These are phyloP conservation scores for Galeopterus variegatus DNA, from an alignment of 2,113 vertebrate genomes.

Conservation along the genomic window DNA sequence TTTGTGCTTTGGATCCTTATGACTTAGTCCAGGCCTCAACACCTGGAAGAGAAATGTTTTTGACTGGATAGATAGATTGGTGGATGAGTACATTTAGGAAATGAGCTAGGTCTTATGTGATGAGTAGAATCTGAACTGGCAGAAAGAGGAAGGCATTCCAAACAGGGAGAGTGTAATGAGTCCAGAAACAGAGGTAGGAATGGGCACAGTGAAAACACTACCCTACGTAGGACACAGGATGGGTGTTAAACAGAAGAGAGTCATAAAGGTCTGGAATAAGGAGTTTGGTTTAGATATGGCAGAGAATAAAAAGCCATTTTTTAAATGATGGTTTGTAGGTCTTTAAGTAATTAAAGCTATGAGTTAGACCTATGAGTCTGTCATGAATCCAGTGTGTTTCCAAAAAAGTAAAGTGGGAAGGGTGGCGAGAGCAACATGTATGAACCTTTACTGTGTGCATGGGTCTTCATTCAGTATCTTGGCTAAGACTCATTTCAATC, in stretches of 20 bases:
- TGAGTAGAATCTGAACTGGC: not conserved
- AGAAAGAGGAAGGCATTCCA: not conserved
- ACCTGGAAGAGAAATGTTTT: not conserved
- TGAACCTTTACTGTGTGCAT: not conserved
- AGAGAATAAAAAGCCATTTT: not conserved
- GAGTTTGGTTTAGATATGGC: not conserved
- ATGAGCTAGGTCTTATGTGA: not conserved
- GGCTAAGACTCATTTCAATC: not conserved
- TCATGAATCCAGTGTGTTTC: not conserved
- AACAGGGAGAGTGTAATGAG: not conserved
- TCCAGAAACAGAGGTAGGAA: not conserved
- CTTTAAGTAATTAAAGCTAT: not conserved
- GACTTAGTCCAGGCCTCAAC: not conserved
- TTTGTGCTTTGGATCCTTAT: not conserved
- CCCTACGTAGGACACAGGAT: not conserved
- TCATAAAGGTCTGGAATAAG: not conserved
- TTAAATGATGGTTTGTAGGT: not conserved
- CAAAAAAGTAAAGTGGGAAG: not conserved
- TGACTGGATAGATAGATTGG: not conserved
- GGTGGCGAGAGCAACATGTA: not conserved
- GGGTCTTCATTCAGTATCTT: too few relatives aligned
- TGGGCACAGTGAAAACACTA: not conserved
- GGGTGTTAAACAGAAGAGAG: not conserved
- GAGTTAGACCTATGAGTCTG: not conserved
- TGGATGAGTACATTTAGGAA: not conserved